Conservation (phyloP, 2,888 invertebrate genomes). For the Cecidostiba fungosa region DNA sequence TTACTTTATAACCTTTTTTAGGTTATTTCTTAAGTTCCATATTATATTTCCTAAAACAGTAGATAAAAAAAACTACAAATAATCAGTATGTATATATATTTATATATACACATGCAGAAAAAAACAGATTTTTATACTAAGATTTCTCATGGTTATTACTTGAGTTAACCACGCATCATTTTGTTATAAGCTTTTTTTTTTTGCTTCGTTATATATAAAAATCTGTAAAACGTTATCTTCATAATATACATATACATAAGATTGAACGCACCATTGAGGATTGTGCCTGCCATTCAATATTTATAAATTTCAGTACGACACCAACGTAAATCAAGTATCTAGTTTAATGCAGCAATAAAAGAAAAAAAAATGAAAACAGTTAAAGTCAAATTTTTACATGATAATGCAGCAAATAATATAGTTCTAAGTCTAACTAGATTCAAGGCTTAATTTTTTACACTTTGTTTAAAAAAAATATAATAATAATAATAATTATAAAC, state of each 20-base stretch:
- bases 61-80: conserved; percentile 29
- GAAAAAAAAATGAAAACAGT: conserved; percentile 21
- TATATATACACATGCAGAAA: background rate
- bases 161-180: background rate
- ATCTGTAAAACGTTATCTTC: conserved; percentile 7
- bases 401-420: conserved; percentile 24
- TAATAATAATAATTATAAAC: conserved; percentile 12
- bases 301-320: conserved; percentile 13
- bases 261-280: background rate
- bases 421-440: conserved; percentile 67
- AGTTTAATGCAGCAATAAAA: background rate
- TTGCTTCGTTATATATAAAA: background rate
- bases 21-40: background rate
- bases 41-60: conserved; percentile 16
- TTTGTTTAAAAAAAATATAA: conserved; percentile 18
- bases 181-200: background rate
- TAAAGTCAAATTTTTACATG: conserved; percentile 21
- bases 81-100: background rate
- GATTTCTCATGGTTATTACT: background rate
- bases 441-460: conserved; percentile 65
- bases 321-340: background rate
- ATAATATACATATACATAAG: conserved; percentile 32
- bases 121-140: conserved; percentile 21
- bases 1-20: background rate
- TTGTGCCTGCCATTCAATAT: conserved; percentile 15